phyloP scores from a whole-genome alignment of 2,888 invertebrate genomes.

The Meandrusa payeni region DNA sequence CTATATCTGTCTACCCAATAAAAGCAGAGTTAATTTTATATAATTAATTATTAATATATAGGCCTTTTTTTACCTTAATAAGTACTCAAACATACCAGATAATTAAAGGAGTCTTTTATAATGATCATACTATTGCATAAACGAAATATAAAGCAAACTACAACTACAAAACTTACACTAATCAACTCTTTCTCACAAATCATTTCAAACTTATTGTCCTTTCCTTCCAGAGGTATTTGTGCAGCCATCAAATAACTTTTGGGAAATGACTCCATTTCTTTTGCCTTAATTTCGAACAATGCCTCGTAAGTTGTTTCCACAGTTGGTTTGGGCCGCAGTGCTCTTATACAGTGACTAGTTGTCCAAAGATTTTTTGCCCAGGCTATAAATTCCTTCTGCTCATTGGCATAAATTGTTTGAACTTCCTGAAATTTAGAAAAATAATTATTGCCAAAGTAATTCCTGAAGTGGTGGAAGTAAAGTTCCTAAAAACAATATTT shows the following conservation, averaged over 20 bases:
- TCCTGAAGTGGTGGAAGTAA: too few relatives aligned
- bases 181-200: constrained; percentile 43
- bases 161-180: constrained; percentile 51
- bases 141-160: too few relatives aligned
- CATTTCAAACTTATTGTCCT: constrained; percentile 38
- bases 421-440: constrained; percentile 48
- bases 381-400: constrained; percentile 56
- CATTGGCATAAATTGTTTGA: constrained; percentile 48
- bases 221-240: constrained; percentile 50
- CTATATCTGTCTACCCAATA: too few relatives aligned
- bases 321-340: constrained; percentile 51
- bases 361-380: constrained; percentile 63
- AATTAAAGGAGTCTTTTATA: too few relatives aligned
- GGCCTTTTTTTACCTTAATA: too few relatives aligned
- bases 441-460: too few relatives aligned
- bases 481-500: too few relatives aligned
- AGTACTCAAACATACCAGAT: too few relatives aligned
- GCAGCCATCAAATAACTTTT: constrained; percentile 51
- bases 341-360: constrained; percentile 49
- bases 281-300: constrained; percentile 46
- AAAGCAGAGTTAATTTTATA: too few relatives aligned
- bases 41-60: too few relatives aligned
- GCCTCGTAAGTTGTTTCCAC: constrained; percentile 59
- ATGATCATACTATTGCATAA: too few relatives aligned
- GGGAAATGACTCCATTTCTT: constrained; percentile 45